These are phyloP conservation scores for Aspiorhynchus laticeps DNA, from an alignment of 2,113 vertebrate species.

Conservation along the genomic window DNA sequence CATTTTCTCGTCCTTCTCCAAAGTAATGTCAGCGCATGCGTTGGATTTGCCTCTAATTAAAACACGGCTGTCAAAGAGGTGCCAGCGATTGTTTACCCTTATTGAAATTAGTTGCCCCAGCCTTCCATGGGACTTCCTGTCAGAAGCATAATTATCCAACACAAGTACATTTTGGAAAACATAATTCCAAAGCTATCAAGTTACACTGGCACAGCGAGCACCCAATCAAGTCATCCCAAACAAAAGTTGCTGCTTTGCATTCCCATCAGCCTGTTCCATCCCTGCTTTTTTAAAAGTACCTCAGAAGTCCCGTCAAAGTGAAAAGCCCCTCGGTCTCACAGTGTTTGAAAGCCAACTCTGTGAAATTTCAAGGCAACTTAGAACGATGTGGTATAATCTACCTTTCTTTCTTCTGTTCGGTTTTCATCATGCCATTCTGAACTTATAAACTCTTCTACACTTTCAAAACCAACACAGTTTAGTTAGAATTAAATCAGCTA, in stretches of 20 bases:
- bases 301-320: conserved; percentile 15
- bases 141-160: conserved; percentile 36
- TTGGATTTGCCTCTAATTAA: conserved; percentile 45
- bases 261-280: neutral
- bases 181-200: conserved; percentile 24
- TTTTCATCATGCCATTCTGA: neutral
- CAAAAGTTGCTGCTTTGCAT: conserved; percentile 8
- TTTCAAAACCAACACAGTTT: neutral
- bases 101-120: conserved; percentile 36
- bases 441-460: neutral
- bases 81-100: conserved; percentile 40
- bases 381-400: no score
- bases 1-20: conserved; percentile 16
- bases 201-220: conserved; percentile 1
- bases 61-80: conserved; percentile 33
- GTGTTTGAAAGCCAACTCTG: no score
- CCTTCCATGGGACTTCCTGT: conserved; percentile 30
- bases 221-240: neutral
- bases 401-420: no score
- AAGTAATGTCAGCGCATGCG: conserved; percentile 29
- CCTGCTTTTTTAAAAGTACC: neutral
- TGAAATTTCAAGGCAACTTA: no score
- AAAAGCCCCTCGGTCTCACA: neutral
- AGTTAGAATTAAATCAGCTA: neutral
- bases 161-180: neutral